Percentiles rank a stretch among this genome's conserved stretches.
phyloP scores from a whole-genome alignment of 2,113 vertebrate genomes.

The Rhadina sibilatrix region DNA sequence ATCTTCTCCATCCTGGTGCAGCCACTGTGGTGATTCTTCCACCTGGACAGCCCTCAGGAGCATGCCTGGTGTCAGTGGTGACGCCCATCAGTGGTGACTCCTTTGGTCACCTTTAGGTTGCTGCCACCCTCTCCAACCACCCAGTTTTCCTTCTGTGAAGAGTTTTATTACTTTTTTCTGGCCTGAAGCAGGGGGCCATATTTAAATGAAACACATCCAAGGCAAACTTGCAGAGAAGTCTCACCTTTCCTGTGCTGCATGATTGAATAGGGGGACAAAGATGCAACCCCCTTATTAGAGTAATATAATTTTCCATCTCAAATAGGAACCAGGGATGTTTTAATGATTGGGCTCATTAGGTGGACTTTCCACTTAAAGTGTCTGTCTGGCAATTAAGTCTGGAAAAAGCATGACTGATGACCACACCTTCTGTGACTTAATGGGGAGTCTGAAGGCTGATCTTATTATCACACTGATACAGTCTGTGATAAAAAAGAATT shows the following conservation, averaged over 20 bases:
- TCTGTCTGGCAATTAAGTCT: conserved; percentile 80
- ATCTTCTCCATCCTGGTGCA: background rate
- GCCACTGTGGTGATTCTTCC: background rate
- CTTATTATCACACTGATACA: conserved; percentile 79
- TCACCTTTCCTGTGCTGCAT: conserved; percentile 40
- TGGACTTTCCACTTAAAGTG: conserved; percentile 81
- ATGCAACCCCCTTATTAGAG: conserved; percentile 77
- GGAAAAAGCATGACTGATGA: conserved; percentile 78
- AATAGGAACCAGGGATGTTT: conserved; percentile 77
- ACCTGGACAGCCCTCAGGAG: background rate
- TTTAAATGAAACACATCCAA: conserved; percentile 15
- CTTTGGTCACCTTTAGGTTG: background rate
- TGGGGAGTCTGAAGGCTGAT: conserved; percentile 80
- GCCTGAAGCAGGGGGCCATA: background rate
- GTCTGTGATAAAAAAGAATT: conserved; percentile 79
- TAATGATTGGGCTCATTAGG: conserved; percentile 81
- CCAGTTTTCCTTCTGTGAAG: background rate
- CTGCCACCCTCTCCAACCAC: background rate
- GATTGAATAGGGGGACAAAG: conserved; percentile 71
- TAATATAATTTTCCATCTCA: conserved; percentile 73
- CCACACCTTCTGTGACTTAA: conserved; percentile 82
- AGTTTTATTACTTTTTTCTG: background rate
- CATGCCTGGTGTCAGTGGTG: background rate
- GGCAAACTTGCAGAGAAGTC: background rate
- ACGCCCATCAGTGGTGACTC: accelerated